These are phyloP conservation scores for Malthinus flaveolus DNA, from an alignment of 2,888 invertebrate species.

Conservation along the genomic window DNA sequence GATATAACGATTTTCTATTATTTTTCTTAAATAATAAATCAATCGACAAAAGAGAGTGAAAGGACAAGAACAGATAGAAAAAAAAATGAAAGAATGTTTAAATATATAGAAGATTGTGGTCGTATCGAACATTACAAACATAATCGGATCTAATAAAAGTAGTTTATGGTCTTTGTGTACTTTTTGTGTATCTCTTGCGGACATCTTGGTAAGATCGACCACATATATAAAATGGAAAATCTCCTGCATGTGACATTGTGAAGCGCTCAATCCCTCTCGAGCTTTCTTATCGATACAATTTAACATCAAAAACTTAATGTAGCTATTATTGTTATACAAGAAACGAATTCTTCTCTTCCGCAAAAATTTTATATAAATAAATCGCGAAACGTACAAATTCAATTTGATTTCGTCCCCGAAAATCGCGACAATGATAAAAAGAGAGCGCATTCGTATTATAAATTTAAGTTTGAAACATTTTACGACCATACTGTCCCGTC, in stretches of 20 bases:
- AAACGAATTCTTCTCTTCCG: slow-evolving; percentile 10
- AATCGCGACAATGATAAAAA: slow-evolving; percentile 17
- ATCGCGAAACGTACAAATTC: too few species aligned
- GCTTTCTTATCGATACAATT: slow-evolving; percentile 42
- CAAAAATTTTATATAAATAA: slow-evolving; percentile 24
- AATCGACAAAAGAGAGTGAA: too few species aligned
- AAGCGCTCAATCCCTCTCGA: slow-evolving; percentile 39
- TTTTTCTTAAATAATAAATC: too few species aligned
- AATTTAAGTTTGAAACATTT: slow-evolving; percentile 34
- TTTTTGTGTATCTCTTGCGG: slow-evolving; percentile 36
- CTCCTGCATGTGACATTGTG: slow-evolving; percentile 43
- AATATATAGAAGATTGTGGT: slow-evolving; percentile 14
- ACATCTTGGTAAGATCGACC: slow-evolving; percentile 33
- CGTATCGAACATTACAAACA: slow-evolving; percentile 23
- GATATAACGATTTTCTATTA: too few species aligned
- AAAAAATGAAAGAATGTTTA: too few species aligned
- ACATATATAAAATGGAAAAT: slow-evolving; percentile 45
- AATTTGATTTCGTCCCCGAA: neutral
- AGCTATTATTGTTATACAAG: slow-evolving; percentile 32
- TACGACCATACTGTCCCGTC: slow-evolving; percentile 41
- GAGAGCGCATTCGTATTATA: too few species aligned
- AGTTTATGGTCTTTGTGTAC: slow-evolving; percentile 27
- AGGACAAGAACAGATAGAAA: too few species aligned
- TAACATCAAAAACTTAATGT: slow-evolving; percentile 37
- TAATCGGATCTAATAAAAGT: slow-evolving; percentile 29